Evolutionary conservation across 37 sponge, comb jelly and placozoan species (phyloP), one percentile per base, ranked within the genome.

Genomic region (Lycopodina hypogea): DNA sequence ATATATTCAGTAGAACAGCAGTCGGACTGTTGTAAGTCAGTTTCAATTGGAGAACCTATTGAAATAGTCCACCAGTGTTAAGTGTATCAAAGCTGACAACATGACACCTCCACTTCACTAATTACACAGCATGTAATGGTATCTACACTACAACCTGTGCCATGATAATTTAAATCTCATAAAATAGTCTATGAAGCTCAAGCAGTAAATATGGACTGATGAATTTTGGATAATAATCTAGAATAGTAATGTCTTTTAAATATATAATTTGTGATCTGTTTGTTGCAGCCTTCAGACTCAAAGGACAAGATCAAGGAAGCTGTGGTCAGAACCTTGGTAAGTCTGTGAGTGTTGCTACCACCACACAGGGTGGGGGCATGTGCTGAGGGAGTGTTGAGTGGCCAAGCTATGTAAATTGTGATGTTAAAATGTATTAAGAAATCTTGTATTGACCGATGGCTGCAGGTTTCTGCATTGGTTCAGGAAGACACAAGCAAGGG

Each of bases 251-350:
- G 34, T 14, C 15, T 38, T 2, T 36, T 18, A 6, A 41, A 6
- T 23, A 23, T 22, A 41, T 8, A 19, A 23, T 70, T 14, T 1
- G 3, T 9, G 18, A 32, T 4, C 17, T 65, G 66, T 32, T n/a
- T 70, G 23, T 9, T 42, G 26, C 30, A 88, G 89, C 75, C 65
- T 19, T 28, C 57, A 24, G 89, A 93, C 79, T 28, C 41, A 0
- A 41, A 65, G 51, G 93, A 93, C 35, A 81, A 87, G 61, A 61
- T 88, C 2, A 93, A 85, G 42, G 93, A 93, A 60, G 89, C 80
- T 0, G 26, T 89, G 0, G 79, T 79, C 18, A 57, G 93, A 26
- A 57, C 77, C 21, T n/a, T 88, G 72, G 89, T 93, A 51, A 56
- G 92, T 41, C 28, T n/a, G n/a, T n/a, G n/a, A n/a, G n/a, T n/a